Evolutionary conservation across 64 coral and sea anemone genomes (phyloP), one percentile per base, ranked within the genome.

Genomic region (Anthopleura sola): DNA sequence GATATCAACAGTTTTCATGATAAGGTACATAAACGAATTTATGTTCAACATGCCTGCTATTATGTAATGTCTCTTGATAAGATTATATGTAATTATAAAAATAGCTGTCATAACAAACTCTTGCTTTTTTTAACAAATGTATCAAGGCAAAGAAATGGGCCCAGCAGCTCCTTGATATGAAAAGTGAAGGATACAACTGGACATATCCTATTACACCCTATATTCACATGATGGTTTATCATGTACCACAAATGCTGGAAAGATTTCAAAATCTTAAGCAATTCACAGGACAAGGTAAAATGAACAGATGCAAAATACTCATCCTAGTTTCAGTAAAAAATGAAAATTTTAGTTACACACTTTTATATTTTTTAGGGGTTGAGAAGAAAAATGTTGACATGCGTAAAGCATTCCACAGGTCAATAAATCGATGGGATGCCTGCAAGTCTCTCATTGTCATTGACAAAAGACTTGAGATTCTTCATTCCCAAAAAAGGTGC

Each of bases 191-290:
- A 53, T 86, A 86, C 50, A 74, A 86, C 68, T 75, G 71, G 85
- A 86, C 68, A 77, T 34, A 86, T 54, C 85, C 85, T 33, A 86
- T 86, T 10, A 77, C 85, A 74, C 85, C 85, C 12, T 76, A 86
- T 51, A 86, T 86, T 34, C 85, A 76, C 50, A 76, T 86, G 24
- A 86, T 86, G 85, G 85, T 86, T n/a, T 76, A 86, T 51, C 85
- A 86, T 37, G 26, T 68, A 13, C 85, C 85, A 49, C 23, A 86
- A 68, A 13, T 76, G 26, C 83, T 85, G 31, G 56, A 85, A 50
- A 19, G 50, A 33, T 86, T 34, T 86, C 24, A 48, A 0, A 86
- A 36, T 74, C 40, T 86, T 48, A 86, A 86, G 39, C 16, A 51
- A 51, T 86, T 86, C 21, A 86, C 84, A 69, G 60, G 84, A 19